Conservation (phyloP, 2,797 vertebrate species). For the Leptatherina wallacei region DNA sequence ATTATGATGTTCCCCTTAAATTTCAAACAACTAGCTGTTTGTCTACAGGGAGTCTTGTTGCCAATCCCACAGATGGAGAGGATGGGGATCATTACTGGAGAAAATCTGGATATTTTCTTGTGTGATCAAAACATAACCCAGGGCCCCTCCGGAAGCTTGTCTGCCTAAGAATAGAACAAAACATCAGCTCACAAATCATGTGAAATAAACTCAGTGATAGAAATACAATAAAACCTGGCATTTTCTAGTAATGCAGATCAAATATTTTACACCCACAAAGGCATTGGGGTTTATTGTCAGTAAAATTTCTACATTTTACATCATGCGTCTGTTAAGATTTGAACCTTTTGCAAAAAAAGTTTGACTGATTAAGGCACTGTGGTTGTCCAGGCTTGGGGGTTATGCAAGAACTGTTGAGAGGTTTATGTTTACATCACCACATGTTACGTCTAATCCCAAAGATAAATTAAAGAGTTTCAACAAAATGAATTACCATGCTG, state of each 20-base stretch:
- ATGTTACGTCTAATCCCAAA: not conserved
- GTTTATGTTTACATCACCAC: slow-evolving; percentile 19
- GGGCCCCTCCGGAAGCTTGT: slow-evolving; percentile 51
- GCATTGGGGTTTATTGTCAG: not conserved
- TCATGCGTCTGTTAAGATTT: not conserved
- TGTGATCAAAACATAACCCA: slow-evolving; percentile 72
- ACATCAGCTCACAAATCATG: slow-evolving; percentile 55
- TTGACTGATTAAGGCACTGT: not conserved
- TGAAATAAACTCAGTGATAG: slow-evolving; percentile 55
- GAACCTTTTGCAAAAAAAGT: slow-evolving; percentile 12
- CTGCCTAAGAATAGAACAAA: slow-evolving; percentile 71
- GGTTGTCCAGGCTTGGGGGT: not conserved
- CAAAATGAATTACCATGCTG: slow-evolving; percentile 7
- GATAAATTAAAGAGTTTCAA: slow-evolving; percentile 27
- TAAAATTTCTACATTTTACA: slow-evolving; percentile 18
- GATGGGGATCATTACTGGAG: slow-evolving; percentile 66
- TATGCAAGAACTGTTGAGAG: slow-evolving; percentile 10
- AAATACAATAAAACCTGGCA: slow-evolving; percentile 49
- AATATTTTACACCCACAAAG: slow-evolving; percentile 26
- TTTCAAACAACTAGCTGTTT: slow-evolving; percentile 45
- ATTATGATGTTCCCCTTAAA: slow-evolving; percentile 48
- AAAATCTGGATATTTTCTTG: slow-evolving; percentile 62
- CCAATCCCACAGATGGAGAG: slow-evolving; percentile 49
- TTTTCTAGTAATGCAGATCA: slow-evolving; percentile 26
- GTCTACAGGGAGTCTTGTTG: slow-evolving; percentile 52